Base-by-base conservation (phyloP, 2,888 invertebrate species). In the Diabrotica balteata region DNA sequence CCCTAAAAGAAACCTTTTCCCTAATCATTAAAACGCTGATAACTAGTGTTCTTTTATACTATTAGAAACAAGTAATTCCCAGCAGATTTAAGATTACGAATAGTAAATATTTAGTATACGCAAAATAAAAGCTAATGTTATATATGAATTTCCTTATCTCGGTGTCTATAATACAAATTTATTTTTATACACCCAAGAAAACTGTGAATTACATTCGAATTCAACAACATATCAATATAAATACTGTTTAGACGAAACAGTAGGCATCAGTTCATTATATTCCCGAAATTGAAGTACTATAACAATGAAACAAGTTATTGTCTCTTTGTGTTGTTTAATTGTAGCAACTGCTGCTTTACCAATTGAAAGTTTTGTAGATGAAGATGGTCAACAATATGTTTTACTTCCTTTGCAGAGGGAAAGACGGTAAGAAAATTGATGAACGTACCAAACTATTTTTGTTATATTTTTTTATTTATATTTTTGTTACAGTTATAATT, bases 311-410 rank as follows among this genome's bases (percentile, higher is more conserved):
- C 43, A 47, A 22, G 64, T 73, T 17, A 42, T 70, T 8, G 22
- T 69, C 4, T 17, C 11, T 45, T 69, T 54, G 54, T 58, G 52
- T 53, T 70, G 4, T 54, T 50, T 51, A 7, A 17, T 70, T 51
- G 68, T 66, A 9, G 70, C 63, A 0, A 67, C 67, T 17, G 49
- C 49, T 44, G 72, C 74, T 43, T 42, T 68, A 22, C 74, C 74
- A 7, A 51, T 70, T 45, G 72, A 70, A 9, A 52, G 69, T 11
- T 53, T 67, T n/a, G 72, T 72, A 67, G 72, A 74, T 66, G 70
- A 69, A 57, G 55, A 73, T 52, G 73, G 73, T 2, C 58, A 73
- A 50, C 47, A 72, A 32, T 72, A 59, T 55, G 66, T 68, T 58
- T 22, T 68, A 45, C 58, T 72, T 4, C 72, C 74, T 11, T 44